Conservation (phyloP, 2,797 vertebrate species). For the Scleropages formosus region DNA sequence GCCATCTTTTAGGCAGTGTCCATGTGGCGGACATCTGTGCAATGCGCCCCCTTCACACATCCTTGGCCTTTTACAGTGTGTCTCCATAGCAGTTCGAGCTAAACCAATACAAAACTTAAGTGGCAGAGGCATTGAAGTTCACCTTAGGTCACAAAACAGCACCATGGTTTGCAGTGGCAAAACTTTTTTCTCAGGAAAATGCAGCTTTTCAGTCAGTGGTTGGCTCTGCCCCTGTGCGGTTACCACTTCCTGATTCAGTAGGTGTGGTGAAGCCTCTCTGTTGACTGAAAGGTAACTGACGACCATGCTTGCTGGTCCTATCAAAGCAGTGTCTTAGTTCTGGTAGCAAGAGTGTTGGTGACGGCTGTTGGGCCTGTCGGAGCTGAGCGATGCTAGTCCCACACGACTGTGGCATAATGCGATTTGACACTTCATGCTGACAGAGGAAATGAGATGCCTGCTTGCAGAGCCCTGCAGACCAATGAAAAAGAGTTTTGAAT, state of each 20-base stretch:
- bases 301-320: too few relatives aligned
- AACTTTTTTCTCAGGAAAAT: not conserved
- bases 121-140: not conserved
- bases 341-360: not conserved
- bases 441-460: not conserved
- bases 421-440: constrained; percentile 8
- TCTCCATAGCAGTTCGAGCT: not conserved
- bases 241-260: too few relatives aligned
- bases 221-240: too few relatives aligned
- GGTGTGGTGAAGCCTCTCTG: too few relatives aligned
- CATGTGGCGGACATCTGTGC: too few relatives aligned
- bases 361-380: not conserved
- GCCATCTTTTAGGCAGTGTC: not conserved
- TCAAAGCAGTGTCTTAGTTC: not conserved
- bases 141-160: too few relatives aligned
- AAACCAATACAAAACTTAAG: not conserved
- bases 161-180: not conserved
- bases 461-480: not conserved
- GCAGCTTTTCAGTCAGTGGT: not conserved
- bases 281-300: too few relatives aligned
- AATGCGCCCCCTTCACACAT: too few relatives aligned
- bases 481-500: not conserved
- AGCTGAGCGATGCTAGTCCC: not conserved
- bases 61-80: not conserved
- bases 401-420: not conserved